phyloP scores from a whole-genome alignment of 2,113 vertebrate genomes.

The Pelmatolapia mariae region DNA sequence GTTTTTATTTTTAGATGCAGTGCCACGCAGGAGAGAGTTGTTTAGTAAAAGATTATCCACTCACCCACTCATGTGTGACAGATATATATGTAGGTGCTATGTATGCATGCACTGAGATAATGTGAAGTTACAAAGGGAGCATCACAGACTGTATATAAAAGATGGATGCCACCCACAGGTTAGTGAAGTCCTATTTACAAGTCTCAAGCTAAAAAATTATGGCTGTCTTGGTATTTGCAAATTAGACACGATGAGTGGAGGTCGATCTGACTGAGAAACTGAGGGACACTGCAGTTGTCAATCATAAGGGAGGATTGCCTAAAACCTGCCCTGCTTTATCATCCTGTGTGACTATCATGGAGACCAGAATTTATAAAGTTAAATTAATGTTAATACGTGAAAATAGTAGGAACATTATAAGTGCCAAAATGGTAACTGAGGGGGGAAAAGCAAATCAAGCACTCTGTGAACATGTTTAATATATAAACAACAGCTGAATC shows the following conservation, averaged over 20 bases:
- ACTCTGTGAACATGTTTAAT: neutral
- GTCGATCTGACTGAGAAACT: neutral
- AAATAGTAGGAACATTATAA: neutral
- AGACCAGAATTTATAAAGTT: neutral
- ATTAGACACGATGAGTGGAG: neutral
- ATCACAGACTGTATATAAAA: neutral
- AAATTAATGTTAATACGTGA: neutral
- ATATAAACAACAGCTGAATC: neutral
- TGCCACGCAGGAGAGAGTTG: neutral
- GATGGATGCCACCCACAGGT: neutral
- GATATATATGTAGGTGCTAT: neutral
- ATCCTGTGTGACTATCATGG: neutral
- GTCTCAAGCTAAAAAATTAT: neutral
- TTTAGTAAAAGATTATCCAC: neutral
- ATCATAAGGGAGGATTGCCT: neutral
- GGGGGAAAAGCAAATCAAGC: neutral
- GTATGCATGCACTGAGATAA: neutral
- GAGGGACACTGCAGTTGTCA: neutral
- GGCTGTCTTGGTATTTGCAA: neutral
- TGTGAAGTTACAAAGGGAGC: neutral
- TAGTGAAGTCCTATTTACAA: neutral
- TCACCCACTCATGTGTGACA: neutral
- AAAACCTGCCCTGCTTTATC: neutral
- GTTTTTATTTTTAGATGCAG: neutral
- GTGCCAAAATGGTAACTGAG: neutral